Conservation (phyloP, 2,888 invertebrate species). For the Diarsia brunnea region DNA sequence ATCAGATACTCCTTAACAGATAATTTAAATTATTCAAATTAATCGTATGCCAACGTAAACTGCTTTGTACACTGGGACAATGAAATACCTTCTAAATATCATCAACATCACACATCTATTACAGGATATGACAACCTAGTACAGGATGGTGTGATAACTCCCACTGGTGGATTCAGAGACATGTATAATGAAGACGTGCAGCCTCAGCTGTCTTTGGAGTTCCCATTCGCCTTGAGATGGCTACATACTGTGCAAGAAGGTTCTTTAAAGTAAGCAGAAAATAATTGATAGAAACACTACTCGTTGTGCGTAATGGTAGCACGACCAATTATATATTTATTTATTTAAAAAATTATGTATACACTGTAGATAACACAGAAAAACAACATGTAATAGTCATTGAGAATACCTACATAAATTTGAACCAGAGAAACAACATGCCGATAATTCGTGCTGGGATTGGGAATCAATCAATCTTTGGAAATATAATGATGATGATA, state of each 20-base stretch:
- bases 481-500: not conserved
- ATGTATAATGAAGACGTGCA: slow-evolving; percentile 68
- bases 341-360: too few relatives aligned
- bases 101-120: slow-evolving; percentile 18
- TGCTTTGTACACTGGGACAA: too few relatives aligned
- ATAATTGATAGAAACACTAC: too few relatives aligned
- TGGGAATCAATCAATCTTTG: not conserved
- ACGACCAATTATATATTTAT: too few relatives aligned
- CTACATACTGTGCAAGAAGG: slow-evolving; percentile 76
- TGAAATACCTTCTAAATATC: not conserved
- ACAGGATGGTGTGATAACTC: slow-evolving; percentile 68
- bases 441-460: not conserved
- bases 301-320: not conserved
- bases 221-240: slow-evolving; percentile 73
- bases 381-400: too few relatives aligned
- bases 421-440: not conserved
- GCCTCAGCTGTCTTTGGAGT: slow-evolving; percentile 75
- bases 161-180: slow-evolving; percentile 71
- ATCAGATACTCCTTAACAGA: too few relatives aligned
- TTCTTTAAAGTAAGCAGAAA: slow-evolving; percentile 70
- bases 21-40: too few relatives aligned
- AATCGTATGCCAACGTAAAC: too few relatives aligned
- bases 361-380: too few relatives aligned
- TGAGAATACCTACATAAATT: too few relatives aligned
- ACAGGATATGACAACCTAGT: slow-evolving; percentile 73